Percentiles rank a stretch among this genome's conserved stretches.
These are phyloP conservation scores for Pomatostomus ruficeps DNA, from an alignment of 2,113 vertebrate genomes.

Conservation along the genomic window DNA sequence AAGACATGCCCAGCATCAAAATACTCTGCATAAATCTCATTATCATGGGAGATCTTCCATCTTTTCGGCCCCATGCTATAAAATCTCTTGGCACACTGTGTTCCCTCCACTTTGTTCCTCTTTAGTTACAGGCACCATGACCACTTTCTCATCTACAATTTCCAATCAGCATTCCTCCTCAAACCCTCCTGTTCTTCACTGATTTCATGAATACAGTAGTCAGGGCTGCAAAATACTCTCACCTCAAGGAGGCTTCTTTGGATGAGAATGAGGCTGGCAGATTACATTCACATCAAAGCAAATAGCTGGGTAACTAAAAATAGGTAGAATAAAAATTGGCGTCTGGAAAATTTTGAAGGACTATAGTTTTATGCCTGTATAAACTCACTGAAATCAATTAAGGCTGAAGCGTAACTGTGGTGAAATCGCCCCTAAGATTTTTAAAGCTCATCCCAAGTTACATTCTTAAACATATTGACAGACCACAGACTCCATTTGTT, in stretches of 20 bases:
- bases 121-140: not conserved
- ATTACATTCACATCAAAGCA: not conserved
- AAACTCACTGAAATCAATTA: not conserved
- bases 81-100: conserved; percentile 29
- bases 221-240: not conserved
- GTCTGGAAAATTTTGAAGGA: not conserved
- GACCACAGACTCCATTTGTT: not conserved
- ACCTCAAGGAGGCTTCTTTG: not conserved
- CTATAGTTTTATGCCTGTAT: not conserved
- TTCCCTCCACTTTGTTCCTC: not conserved
- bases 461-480: conserved; percentile 47
- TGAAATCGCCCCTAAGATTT: not conserved
- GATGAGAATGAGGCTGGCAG: not conserved
- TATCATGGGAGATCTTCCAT: conserved; percentile 18
- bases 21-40: not conserved
- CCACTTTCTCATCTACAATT: not conserved
- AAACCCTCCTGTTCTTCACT: not conserved
- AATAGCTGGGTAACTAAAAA: not conserved
- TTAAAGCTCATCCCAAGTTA: not conserved
- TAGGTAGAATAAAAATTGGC: not conserved
- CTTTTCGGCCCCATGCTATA: conserved; percentile 16
- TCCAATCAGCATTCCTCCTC: not conserved
- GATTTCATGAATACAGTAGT: not conserved
- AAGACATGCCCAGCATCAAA: not conserved
- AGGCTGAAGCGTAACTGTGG: not conserved